These are phyloP conservation scores for Drosophila punjabiensis DNA, from an alignment of 1,140 invertebrate genomes.

Conservation along the genomic window DNA sequence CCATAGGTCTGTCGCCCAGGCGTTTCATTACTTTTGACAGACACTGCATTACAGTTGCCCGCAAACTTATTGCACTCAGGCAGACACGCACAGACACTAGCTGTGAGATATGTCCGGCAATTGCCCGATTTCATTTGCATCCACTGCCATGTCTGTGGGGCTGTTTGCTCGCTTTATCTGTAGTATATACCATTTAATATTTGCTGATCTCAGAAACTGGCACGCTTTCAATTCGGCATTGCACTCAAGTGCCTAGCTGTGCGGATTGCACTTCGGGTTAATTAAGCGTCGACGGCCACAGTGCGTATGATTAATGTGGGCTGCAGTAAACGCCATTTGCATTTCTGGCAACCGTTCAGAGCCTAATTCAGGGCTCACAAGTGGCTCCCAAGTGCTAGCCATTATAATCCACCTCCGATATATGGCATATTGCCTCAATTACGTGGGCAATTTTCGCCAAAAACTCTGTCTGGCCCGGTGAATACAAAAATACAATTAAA, in stretches of 20 bases:
- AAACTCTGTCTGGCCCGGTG: constrained; percentile 17
- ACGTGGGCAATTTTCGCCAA: constrained; percentile 34
- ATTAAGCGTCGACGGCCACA: constrained; percentile 19
- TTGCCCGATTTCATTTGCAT: constrained; percentile 39
- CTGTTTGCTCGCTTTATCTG: constrained; percentile 3
- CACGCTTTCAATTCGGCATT: constrained; percentile 34
- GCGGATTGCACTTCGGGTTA: constrained; percentile 42
- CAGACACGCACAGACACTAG: neutral
- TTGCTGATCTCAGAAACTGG: constrained; percentile 29
- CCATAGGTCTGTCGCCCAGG: neutral
- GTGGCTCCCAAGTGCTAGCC: constrained; percentile 25
- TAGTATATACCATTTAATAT: constrained; percentile 12
- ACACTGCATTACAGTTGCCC: constrained; percentile 4
- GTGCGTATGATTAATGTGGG: constrained; percentile 56
- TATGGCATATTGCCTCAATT: constrained; percentile 18
- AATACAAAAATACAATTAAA: constrained; percentile 57
- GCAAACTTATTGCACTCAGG: constrained; percentile 22
- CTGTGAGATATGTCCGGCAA: constrained; percentile 14
- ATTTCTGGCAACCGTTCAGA: constrained; percentile 14
- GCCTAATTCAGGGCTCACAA: constrained; percentile 32
- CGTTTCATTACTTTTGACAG: constrained; percentile 41
- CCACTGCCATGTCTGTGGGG: constrained; percentile 11
- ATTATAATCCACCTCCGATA: constrained; percentile 23
- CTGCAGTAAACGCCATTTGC: constrained; percentile 19
- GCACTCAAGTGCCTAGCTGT: constrained; percentile 18